Conservation (phyloP, 2,113 vertebrate species). For the Chamaetylas fuelleborni region DNA sequence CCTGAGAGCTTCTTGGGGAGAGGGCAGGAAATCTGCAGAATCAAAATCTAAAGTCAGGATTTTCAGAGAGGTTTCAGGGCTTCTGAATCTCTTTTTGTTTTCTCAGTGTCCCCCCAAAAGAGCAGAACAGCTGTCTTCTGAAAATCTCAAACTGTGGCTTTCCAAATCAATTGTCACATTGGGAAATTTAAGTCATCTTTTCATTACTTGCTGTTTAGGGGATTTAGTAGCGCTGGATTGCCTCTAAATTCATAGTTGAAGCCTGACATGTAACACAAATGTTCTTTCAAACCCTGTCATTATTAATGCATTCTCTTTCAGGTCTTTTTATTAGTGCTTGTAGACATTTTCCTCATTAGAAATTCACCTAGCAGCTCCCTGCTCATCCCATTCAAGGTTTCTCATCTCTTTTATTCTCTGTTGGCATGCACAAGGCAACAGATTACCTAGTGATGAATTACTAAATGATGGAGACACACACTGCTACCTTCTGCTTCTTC, state of each 20-base stretch:
- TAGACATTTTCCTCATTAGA: constrained; percentile 51
- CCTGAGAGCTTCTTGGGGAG: not conserved
- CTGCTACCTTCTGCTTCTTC: not conserved
- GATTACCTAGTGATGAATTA: constrained; percentile 40
- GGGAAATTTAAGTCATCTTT: constrained; percentile 47
- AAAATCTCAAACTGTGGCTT: not conserved
- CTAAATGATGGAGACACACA: not conserved
- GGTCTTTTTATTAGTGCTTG: constrained; percentile 44
- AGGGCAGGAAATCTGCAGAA: not conserved
- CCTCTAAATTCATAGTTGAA: constrained; percentile 22
- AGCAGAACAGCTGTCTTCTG: not conserved
- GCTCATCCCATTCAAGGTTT: constrained; percentile 51
- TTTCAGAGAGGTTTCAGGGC: not conserved
- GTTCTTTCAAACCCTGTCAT: constrained; percentile 51
- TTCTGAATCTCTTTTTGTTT: not conserved
- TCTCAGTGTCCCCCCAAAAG: not conserved
- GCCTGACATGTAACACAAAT: constrained; percentile 46
- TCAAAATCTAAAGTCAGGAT: not conserved
- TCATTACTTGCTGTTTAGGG: constrained; percentile 50
- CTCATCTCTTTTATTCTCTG: constrained; percentile 37
- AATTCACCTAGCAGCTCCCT: constrained; percentile 47
- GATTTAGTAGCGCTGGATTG: constrained; percentile 40
- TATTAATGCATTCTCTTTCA: constrained; percentile 54
- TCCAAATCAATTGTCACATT: constrained; percentile 28
- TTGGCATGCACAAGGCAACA: not conserved